Conservation (phyloP, 2,113 vertebrate genomes). For the Apistogramma diplotaenia region DNA sequence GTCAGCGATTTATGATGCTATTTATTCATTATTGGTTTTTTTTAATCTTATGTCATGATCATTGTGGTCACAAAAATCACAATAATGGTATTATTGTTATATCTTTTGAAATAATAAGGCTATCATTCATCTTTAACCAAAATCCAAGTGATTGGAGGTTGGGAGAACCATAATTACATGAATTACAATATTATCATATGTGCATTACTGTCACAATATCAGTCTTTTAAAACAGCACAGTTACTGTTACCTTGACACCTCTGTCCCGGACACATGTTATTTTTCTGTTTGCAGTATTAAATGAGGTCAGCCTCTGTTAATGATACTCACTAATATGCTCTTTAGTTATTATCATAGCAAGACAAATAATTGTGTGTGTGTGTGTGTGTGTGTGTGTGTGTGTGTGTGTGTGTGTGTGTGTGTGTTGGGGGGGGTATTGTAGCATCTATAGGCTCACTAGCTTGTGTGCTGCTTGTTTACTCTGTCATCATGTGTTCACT, state of each 20-base stretch:
- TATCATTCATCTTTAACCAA: accelerated
- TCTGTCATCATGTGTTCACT: conserved; percentile 35
- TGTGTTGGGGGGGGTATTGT: neutral
- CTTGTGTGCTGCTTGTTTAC: conserved; percentile 41
- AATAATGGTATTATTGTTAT: neutral
- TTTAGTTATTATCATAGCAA: neutral
- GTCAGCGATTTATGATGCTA: neutral
- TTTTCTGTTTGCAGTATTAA: neutral
- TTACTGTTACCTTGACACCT: neutral
- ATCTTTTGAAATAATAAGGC: neutral
- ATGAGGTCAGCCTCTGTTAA: neutral
- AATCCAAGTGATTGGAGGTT: neutral
- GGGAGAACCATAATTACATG: neutral
- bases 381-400: too few relatives aligned
- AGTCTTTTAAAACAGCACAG: neutral
- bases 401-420: accelerated
- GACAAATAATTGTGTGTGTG: neutral
- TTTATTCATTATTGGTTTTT: neutral
- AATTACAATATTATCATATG: neutral
- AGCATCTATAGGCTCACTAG: neutral
- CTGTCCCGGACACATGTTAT: accelerated
- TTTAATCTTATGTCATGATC: neutral
- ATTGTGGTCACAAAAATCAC: accelerated
- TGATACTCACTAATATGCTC: neutral
- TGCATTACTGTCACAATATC: neutral